A percentile compares a stretch with the other conserved stretches of the same genome.
These are phyloP conservation scores for Muscidifurax raptorellus DNA, from an alignment of 1,140 invertebrate genomes.

Conservation along the genomic window DNA sequence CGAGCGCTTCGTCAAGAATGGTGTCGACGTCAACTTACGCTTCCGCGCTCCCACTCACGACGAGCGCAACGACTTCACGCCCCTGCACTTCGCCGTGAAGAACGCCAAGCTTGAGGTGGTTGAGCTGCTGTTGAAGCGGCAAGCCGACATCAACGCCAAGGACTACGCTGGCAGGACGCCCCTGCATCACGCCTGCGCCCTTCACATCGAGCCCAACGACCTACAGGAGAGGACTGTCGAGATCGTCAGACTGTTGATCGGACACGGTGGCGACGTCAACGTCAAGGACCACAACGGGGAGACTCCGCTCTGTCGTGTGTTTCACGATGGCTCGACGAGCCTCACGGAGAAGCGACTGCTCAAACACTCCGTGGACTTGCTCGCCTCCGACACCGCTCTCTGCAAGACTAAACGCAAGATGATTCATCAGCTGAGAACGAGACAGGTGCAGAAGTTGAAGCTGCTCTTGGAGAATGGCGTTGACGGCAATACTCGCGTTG, in stretches of 20 bases:
- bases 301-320: neutral
- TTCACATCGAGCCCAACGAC: neutral
- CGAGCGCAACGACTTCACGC: neutral
- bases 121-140: neutral
- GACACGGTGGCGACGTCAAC: neutral
- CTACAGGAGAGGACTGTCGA: neutral
- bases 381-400: neutral
- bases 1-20: neutral
- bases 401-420: neutral
- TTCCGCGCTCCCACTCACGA: neutral
- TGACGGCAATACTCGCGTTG: neutral
- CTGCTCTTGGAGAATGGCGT: neutral
- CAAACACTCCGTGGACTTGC: neutral
- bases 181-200: neutral
- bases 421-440: neutral
- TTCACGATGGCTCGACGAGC: neutral
- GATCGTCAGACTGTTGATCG: neutral
- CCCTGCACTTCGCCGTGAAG: conserved; percentile 24
- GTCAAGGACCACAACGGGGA: neutral
- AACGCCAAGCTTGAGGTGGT: neutral
- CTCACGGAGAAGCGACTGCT: neutral
- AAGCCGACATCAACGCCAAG: neutral
- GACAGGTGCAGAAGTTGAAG: neutral
- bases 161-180: neutral
- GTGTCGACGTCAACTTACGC: neutral